Base-by-base conservation (phyloP, 2,113 vertebrate species). In the Eulemur rufifrons region DNA sequence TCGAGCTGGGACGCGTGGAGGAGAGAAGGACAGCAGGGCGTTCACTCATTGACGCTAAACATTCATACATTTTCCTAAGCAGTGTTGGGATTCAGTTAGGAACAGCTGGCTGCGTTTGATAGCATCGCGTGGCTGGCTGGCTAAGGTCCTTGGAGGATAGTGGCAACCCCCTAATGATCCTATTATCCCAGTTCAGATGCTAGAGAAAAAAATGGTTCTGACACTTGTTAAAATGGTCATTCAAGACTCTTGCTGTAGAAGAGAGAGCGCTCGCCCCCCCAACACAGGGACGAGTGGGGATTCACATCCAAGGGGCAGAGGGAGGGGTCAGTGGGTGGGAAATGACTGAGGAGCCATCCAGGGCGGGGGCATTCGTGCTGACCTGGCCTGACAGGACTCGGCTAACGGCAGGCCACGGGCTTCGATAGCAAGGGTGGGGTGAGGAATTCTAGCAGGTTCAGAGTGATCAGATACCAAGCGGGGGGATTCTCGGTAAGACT, bases 291-390 rank as follows among this genome's bases (percentile, higher is more conserved):
- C 25, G 3, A 13, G 68, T n/a, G 13, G 56, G 56, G 32, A 54
- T 27, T 87, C 29, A 45, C 4, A 37, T 85, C 64, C 50, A 11
- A 5, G 11, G 73, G 64, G 81, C 66, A 92, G 81, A 64, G 61
- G 1, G 11, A 64, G n/a, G 37, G 23, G 0, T 56, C 2, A 3
- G 21, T 9, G n/a, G 42, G 2, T 32, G 27, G 61, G 21, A n/a
- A 54, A 18, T 84, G 10, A 27, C 21, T 34, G 3, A 34, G 29
- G 18, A 77, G 27, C 23, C 27, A 6, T 32, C 13, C 0, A 3
- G 32, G 17, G 20, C 34, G 0, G 21, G 56, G 69, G 68, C 15
- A 2, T 20, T 61, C 42, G 5, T 32, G 37, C 59, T 13, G 1
- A 89, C 4, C 5, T 77, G 59, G 8, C 21, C 37, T 42, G 47